Evolutionary conservation across 2,888 invertebrate species (phyloP).

Genomic region (Autographa gamma): DNA sequence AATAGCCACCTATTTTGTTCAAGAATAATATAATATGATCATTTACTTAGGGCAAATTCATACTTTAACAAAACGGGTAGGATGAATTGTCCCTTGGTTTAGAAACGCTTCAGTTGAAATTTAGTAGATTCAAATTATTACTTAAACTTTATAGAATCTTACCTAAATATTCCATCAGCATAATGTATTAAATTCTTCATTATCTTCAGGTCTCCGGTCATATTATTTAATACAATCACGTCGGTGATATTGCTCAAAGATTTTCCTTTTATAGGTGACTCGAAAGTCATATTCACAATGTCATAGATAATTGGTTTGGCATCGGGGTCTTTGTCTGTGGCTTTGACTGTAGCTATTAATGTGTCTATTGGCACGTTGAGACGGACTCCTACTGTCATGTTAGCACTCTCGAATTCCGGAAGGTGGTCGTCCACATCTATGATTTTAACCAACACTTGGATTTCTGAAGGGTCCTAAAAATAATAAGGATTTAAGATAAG

Average conservation of each 20-base stretch:
- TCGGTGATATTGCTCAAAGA: conserved; percentile 83
- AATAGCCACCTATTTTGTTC: background rate
- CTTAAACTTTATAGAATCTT: conserved; percentile 14
- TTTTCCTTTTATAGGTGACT: conserved; percentile 82
- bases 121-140: no score
- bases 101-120: background rate
- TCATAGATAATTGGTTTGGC: conserved; percentile 90
- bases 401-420: conserved; percentile 90
- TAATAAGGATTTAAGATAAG: background rate
- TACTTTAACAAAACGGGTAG: no score
- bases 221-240: conserved; percentile 90
- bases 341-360: conserved; percentile 90
- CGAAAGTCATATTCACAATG: conserved; percentile 89
- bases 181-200: conserved; percentile 91
- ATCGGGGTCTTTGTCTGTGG: conserved; percentile 91
- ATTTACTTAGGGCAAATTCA: no score
- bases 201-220: conserved; percentile 92
- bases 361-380: conserved; percentile 93
- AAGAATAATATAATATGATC: no score
- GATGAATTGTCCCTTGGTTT: background rate
- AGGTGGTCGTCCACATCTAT: conserved; percentile 93
- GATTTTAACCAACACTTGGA: conserved; percentile 90
- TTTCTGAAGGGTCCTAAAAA: conserved; percentile 91
- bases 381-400: conserved; percentile 92
- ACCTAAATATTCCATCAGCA: conserved; percentile 91